Evolutionary conservation across 2,888 invertebrate species (phyloP), one percentile per base, ranked within the genome.

Genomic region (Apotomis capreana): DNA sequence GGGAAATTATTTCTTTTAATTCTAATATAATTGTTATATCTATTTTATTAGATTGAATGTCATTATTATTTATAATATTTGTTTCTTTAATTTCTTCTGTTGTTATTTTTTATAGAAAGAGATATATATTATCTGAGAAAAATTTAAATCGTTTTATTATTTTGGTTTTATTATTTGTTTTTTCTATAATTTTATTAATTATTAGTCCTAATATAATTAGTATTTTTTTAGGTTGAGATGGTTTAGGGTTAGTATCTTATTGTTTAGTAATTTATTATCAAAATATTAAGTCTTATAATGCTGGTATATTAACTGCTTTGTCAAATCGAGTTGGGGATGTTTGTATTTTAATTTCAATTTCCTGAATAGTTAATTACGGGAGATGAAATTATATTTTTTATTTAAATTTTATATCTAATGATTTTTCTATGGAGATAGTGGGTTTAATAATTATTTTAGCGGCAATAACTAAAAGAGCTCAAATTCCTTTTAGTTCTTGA

Each of bases 401-500:
- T 89, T 82, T 93, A 83, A 87, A 92, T 78, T 89, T 94, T 87
- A 93, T 94, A 82, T 83, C 81, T 77, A 86, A 81, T 86, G 88
- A 91, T 88, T 87, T 70, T 77, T 79, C 78, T 72, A 94, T 94
- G 84, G 77, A 77, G 78, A 81, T 94, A 79, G 86, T 94, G 86
- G 83, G 84, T 0, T 8, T 78, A n/a, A 89, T 94, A 80, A 82
- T 94, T 76, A 88, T 91, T 83, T 86, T 94, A 78, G 95, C 95
- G 0, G 93, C 94, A 68, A 94, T 96, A 90, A 96, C 96, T 74
- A 97, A 97, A 89, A 96, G 96, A 78, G 96, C 96, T 83, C 96
- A 97, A 88, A 95, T 96, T 94, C 96, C 96, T 61, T 97, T 97
- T 95, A 96, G 95, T 75, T 94, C 95, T 60, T 97, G 96, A 80